Base-by-base conservation (phyloP, 1,140 invertebrate species). In the Euwallacea similis region DNA sequence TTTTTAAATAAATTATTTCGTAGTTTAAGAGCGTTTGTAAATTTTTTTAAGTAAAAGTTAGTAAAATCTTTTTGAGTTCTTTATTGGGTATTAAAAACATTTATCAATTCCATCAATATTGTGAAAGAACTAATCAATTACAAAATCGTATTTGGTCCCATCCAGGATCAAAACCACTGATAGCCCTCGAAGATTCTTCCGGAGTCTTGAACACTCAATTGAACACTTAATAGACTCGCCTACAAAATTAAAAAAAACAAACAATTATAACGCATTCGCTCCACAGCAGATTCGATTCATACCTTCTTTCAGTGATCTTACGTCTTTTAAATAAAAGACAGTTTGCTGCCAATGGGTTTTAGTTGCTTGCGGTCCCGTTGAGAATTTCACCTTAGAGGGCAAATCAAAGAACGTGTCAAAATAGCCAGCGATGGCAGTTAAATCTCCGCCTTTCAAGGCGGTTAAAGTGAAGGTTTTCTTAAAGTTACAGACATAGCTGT, bases 341-440 rank as follows among this genome's bases (percentile, higher is more conserved):
- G 95, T 98, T 84, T 99, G 97, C 79, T 98, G 97, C 97, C 97
- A 99, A 84, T 99, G 97, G 13, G 98, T 99, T 71, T 87, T 85
- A 79, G 87, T 88, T 78, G 83, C 84, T 74, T 82, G 84, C 73
- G 91, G 95, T 66, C 90, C 91, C 76, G 93, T 95, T 58, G 88
- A 89, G 73, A 95, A 88, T 42, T 85, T 82, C 11, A 89, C 82
- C 33, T 85, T 81, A 76, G 86, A 85, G 2, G 89, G 87, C 62
- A 94, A 79, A 74, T 94, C 91, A 80, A 96, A 96, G 75, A 89
- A 89, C n/a, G 90, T 90, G 83, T 95, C 93, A 84, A 99, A 99
- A 85, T 95, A 98, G 11, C 94, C 95, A 64, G 95, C 91, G 63
- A 98, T 86, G 8, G 94, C 92, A 9, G 95, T 96, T 33, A 98